These are phyloP conservation scores for Smittia sp. DNA, from an alignment of 2,888 invertebrate genomes.

Conservation along the genomic window DNA sequence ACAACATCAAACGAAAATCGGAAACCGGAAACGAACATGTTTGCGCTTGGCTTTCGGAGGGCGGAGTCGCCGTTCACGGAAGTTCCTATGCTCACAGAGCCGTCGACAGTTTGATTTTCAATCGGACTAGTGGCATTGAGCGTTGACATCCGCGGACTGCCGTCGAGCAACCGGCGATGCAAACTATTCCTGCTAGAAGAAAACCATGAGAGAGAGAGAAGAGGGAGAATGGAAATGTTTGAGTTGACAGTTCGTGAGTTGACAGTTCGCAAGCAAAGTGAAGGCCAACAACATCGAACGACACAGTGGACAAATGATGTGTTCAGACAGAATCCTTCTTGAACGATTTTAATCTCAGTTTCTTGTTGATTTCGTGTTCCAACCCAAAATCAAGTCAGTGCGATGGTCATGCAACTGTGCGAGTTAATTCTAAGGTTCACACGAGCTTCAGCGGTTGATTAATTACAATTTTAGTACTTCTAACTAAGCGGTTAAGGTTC, in stretches of 20 bases:
- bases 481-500: too few species aligned
- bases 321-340: not conserved
- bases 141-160: constrained; percentile 48
- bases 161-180: constrained; percentile 53
- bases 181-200: constrained; percentile 50
- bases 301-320: not conserved
- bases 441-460: too few species aligned
- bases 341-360: constrained; percentile 36
- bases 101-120: constrained; percentile 27
- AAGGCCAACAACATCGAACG: not conserved
- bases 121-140: constrained; percentile 44
- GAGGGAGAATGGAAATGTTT: not conserved
- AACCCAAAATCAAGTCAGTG: not conserved
- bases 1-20: not conserved
- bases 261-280: not conserved
- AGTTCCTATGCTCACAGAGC: constrained; percentile 44
- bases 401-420: not conserved
- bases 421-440: too few species aligned
- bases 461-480: too few species aligned
- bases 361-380: not conserved
- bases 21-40: constrained; percentile 51
- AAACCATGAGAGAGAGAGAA: too few species aligned
- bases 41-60: constrained; percentile 54
- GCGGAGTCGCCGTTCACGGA: constrained; percentile 29
- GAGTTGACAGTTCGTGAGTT: not conserved